Base-by-base conservation (phyloP, 2,113 vertebrate genomes). In the Pachycephala philippinensis region DNA sequence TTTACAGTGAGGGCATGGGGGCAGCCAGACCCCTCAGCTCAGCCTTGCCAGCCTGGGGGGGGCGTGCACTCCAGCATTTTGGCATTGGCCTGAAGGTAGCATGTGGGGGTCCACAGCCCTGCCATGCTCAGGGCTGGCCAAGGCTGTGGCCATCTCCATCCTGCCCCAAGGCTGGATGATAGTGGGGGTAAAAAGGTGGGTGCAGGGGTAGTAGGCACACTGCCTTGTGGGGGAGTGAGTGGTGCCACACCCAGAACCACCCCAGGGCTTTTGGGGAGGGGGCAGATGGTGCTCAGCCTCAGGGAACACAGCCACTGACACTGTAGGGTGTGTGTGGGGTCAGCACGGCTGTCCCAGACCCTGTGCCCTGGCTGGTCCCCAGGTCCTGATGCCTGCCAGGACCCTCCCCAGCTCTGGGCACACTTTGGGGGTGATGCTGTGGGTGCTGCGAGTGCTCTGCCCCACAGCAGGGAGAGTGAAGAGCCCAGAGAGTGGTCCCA, bases 31-130 rank as follows among this genome's bases (percentile, higher is more conserved):
- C 33, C 52, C 57, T 24, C 4, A 15, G 54, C 56, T 50, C 7
- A 7, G 49, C n/a, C 42, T 18, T 3, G 2, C 49, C 56, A 40
- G 49, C 56, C 44, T 5, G 31, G 15, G 27, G 33, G 35, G 26
- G 4, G 10, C 0, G 0, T 8, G 16, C 2, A 0, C 17, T 4
- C 4, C 56, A 17, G 63, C 42, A 49, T 16, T 84, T 42, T 47
- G 76, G 70, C 70, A 26, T 3, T 2, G 7, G 35, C 11, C 50
- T 30, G 75, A 35, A 37, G 69, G 59, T 7, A 14, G n/a, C 1
- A 1, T 0, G 1, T 1, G 17, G 53, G 54, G 15, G 7, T 19
- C 52, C 26, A 33, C 44, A 28, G 53, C 45, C 24, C 72, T 44
- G 35, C 23, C 14, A 0, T 11, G 44, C 35, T 26, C 18, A 23